phyloP scores from a whole-genome alignment of 2,113 vertebrate species.

The Nannospalax galili region DNA sequence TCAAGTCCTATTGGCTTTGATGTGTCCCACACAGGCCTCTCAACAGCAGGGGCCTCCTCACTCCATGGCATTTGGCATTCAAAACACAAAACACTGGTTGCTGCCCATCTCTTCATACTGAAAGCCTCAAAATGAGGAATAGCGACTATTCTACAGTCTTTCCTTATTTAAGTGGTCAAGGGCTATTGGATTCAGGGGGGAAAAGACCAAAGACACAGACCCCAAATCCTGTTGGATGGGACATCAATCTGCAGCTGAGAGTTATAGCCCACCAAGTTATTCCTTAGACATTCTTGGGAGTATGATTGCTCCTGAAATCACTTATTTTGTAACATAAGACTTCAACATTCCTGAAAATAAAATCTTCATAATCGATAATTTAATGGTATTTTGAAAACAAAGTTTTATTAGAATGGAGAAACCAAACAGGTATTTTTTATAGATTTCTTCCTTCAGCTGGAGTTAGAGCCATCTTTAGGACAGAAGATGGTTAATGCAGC shows the following conservation, averaged over 20 bases:
- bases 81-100: background rate
- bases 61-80: background rate
- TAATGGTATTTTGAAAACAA: background rate
- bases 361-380: background rate
- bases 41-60: no score
- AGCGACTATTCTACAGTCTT: background rate
- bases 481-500: background rate
- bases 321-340: background rate
- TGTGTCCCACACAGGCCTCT: background rate
- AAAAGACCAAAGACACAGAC: background rate
- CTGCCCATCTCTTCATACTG: background rate
- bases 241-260: background rate
- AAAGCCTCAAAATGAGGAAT: background rate
- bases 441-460: background rate
- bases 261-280: no score
- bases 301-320: background rate
- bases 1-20: background rate
- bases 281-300: background rate
- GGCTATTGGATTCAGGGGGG: background rate
- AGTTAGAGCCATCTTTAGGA: background rate
- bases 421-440: fast-evolving
- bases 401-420: background rate
- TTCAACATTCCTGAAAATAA: background rate
- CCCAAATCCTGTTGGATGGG: background rate
- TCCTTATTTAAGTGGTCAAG: background rate